phyloP scores from a whole-genome alignment of 2,113 vertebrate species.

The Ictidomys tridecemlineatus region DNA sequence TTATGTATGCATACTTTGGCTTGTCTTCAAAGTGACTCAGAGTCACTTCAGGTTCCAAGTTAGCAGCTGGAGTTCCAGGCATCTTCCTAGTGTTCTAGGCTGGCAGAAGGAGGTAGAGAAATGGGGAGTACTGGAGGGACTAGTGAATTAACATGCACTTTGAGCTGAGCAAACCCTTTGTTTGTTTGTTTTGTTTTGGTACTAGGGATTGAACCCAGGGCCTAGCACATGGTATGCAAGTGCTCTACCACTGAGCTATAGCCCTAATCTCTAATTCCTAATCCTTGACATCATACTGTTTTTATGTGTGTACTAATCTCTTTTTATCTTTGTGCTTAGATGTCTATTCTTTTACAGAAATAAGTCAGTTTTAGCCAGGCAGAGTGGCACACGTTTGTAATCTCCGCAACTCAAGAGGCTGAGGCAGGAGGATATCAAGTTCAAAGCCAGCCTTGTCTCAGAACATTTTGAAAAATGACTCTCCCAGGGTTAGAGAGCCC shows the following conservation, averaged over 20 bases:
- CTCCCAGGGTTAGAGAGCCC: no score
- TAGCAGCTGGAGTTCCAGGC: background rate
- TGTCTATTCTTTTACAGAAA: background rate
- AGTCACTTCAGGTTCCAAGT: background rate
- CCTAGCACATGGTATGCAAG: background rate
- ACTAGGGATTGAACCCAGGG: background rate
- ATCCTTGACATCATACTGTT: background rate
- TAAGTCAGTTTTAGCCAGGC: background rate
- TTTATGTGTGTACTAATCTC: background rate
- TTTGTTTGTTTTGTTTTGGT: background rate
- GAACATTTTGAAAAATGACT: background rate
- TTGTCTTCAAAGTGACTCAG: background rate
- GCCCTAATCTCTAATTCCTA: background rate
- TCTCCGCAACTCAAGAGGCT: background rate
- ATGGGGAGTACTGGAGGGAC: background rate
- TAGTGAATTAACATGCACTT: background rate
- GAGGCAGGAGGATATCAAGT: background rate
- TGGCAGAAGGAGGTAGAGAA: background rate
- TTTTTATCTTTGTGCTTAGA: background rate
- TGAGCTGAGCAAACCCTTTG: background rate
- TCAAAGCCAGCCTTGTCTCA: background rate
- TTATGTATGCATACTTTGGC: no score
- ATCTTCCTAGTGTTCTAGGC: background rate
- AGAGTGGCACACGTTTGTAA: background rate
- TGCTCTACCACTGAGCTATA: background rate